phyloP scores from a whole-genome alignment of 2,888 invertebrate species.

The Rotaria macrura region DNA sequence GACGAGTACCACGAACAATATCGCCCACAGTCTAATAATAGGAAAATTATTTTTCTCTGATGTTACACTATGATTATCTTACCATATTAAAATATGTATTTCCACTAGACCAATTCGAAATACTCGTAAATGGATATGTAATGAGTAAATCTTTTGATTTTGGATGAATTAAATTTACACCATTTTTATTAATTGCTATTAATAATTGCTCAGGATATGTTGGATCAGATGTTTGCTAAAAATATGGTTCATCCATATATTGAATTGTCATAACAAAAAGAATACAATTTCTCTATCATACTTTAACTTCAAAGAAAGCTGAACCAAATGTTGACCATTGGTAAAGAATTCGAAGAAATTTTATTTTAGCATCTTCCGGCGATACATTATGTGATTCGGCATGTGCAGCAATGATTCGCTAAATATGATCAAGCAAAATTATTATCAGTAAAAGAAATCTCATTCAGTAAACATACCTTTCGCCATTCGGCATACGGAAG shows the following conservation, averaged over 20 bases:
- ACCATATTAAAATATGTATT: slow-evolving; percentile 97
- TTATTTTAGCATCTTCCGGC: slow-evolving; percentile 78
- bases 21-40: slow-evolving; percentile 73
- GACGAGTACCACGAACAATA: slow-evolving; percentile 86
- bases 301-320: slow-evolving; percentile 93
- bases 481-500: slow-evolving; percentile 94
- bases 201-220: slow-evolving; percentile 89
- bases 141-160: slow-evolving; percentile 92
- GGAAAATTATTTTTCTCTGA: too few relatives aligned
- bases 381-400: background rate
- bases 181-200: slow-evolving; percentile 96
- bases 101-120: slow-evolving; percentile 99
- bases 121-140: slow-evolving; percentile 93
- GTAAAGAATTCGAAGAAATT: slow-evolving; percentile 87
- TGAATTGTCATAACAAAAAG: too few relatives aligned
- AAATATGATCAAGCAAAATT: background rate
- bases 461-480: slow-evolving; percentile 52
- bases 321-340: slow-evolving; percentile 99
- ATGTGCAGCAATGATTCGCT: background rate
- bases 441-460: background rate
- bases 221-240: slow-evolving; percentile 82
- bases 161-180: slow-evolving; percentile 94
- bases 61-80: background rate
- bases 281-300: slow-evolving; percentile 47
- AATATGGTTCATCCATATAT: too few relatives aligned